Base-by-base conservation (phyloP, 2,888 invertebrate genomes). In the Zygothrica quintamaculata region DNA sequence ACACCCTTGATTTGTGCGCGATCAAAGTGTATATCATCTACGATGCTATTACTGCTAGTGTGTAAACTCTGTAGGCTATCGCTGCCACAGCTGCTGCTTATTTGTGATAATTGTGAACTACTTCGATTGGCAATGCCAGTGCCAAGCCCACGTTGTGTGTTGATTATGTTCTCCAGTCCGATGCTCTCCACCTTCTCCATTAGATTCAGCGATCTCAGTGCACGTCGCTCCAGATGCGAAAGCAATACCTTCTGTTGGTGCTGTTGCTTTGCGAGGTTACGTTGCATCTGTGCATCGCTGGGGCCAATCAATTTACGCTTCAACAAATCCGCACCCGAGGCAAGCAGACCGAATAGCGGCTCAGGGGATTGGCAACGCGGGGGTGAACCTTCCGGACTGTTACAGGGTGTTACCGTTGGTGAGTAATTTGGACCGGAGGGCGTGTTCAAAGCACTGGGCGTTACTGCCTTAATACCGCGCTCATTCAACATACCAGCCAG, bases 401-500 rank as follows among this genome's bases (percentile, higher is more conserved):
- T 97, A 88, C 96, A 95, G 1, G 97, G 97, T 4, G 97, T 97
- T 5, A 96, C 96, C 0, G 97, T 97, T 2, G 96, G 96, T 5
- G 95, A 93, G 90, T 93, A 96, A 69, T 93, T 93, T 1, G 92
- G 92, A 22, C 93, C 94, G 37, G 92, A 93, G 5, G 95, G 94
- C 3, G 94, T 93, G 72, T 93, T 92, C 0, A 93, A 90, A 36
- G 93, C 93, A 39, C 94, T 94, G 3, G 94, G 94, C n/a, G 95
- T 94, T 0, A 93, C 94, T 9, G 94, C 95, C 90, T 94, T 94
- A 60, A 95, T 94, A 39, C 96, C 96, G 68, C 96, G 92, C 91
- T 95, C 94, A 87, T 96, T 93, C 86, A 97, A 88, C 93, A 96
- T 93, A 78, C 95, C 94, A 11, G 95, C 95, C 29, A 96, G 91